Base-by-base conservation (phyloP, 2,113 vertebrate genomes). In the Upupa epops region DNA sequence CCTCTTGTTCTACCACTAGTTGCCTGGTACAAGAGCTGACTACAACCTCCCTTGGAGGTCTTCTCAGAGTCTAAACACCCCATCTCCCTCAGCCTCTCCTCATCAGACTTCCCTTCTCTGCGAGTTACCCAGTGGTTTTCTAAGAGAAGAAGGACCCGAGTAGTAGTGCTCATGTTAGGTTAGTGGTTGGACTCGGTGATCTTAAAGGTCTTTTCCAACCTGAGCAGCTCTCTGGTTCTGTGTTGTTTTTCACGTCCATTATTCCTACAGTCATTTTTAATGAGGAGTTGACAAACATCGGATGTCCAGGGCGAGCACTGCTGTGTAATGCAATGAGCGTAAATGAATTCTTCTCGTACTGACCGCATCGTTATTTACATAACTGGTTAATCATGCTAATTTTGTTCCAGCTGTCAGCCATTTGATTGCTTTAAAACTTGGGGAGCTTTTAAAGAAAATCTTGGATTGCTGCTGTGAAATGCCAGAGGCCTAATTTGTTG, bases 321-420 rank as follows among this genome's bases (percentile, higher is more conserved):
- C 61, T 88, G 49, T 65, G 0, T 66, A 89, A 73, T 51, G 78
- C 49, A 70, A 15, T 60, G 56, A 56, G 78, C 65, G 54, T 60
- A 69, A 82, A 59, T 89, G 56, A 65, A 75, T 91, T 88, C 77
- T 42, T 61, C 82, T 59, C 71, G 59, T 66, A 60, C 52, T 92
- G 89, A 56, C 89, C 61, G 13, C 65, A 79, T 89, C 59, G 5
- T 83, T 94, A 92, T 94, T 94, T 94, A 87, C 88, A 90, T 95
- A 93, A 95, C 91, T 95, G 85, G 86, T 94, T 93, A 88, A 96
- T 96, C 90, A 90, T 29, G 72, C 90, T 82, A 89, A 93, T 94
- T 95, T 89, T 85, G 60, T 88, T 89, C 88, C 88, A 91, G 74
- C 92, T 94, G 90, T 94, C 92, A 92, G 73, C 70, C 76, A 29